Base-by-base conservation (phyloP, 2,113 vertebrate species). In the Platysternon megacephalum region DNA sequence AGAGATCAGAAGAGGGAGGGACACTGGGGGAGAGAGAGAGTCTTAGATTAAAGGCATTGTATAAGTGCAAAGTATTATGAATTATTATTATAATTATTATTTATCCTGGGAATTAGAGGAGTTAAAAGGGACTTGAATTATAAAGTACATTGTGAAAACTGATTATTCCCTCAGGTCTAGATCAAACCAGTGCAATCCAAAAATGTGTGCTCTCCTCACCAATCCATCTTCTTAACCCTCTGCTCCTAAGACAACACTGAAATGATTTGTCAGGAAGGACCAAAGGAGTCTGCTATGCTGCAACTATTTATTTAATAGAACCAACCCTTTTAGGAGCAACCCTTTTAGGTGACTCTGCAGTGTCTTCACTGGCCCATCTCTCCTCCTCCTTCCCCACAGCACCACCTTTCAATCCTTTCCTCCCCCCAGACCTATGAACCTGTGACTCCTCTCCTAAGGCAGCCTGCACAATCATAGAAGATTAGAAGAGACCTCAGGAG, bases 11-110 rank as follows among this genome's bases (percentile, higher is more conserved):
- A 89, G 78, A 44, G 4, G 79, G 84, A 80, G 2, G 51, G 44
- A 0, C 52, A 49, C 28, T 46, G 2, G 3, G 8, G 22, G 4
- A 32, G 3, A 49, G 1, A 48, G 2, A 10, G 14, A 61, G 4
- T 1, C 2, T 85, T 42, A 84, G 6, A 90, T 86, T 78, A 85
- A 84, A 84, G n/a, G 39, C 3, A 44, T 28, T 9, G 32, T 89
- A 2, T 79, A 82, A 85, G 0, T 42, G 7, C 2, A 46, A 87
- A 82, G 0, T 58, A n/a, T 74, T 89, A 92, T 92, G 10, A 76
- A 42, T 86, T 42, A 49, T n/a, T 74, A 2, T 46, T 17, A 11
- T 52, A 76, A 86, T 83, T 55, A 29, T 83, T 93, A 74, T 89
- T 89, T 84, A 74, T 74, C 11, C 8, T 24, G 72, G 14, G 35